Evolutionary conservation across 30 jellyfish, hydroid and myxozoan species (phyloP), one percentile per base, ranked within the genome.

Genomic region (Sanderia malayensis): DNA sequence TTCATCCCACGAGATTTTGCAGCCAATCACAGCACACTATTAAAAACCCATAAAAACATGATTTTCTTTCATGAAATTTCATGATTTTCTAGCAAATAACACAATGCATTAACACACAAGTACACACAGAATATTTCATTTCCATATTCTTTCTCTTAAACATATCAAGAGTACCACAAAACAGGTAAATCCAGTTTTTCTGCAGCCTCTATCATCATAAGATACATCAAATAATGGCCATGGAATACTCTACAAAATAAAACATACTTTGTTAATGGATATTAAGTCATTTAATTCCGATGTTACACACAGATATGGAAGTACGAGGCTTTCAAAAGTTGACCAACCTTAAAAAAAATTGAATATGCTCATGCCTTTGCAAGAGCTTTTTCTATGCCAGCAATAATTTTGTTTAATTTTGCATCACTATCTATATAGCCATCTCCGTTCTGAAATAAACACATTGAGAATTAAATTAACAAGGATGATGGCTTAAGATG

Each of bases 371-470:
- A 49, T 19, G 23, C 27, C 6, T 7, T 9, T 49, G 23, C 55
- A n/a, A 83, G 74, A 32, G 89, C 93, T n/a, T 59, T 85, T 31
- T 71, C 34, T 8, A 86, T 86, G 81, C 94, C 92, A 19, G 44
- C 27, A 46, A 71, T 63, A 33, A 86, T 86, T 64, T 86, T 86
- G 4, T 66, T 53, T 74, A 86, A 10, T 61, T 86, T 86, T 0
- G 85, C 84, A 46, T 69, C 84, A 32, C 85, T 76, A 31, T 86
- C 93, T 26, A 86, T 91, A 86, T 86, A 86, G 0, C 96, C 96
- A 78, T 86, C 96, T 2, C 96, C 96, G 71, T 79, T 86, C 96
- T 86, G 52, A n/a, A 71, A 71, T 25, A 21, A 23, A 47, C 62
- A 37, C 13, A 37, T 4, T 37, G 13, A 37, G 52, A 37, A 37